Conservation (phyloP, 2,113 vertebrate species). For the Ciconia boyciana region DNA sequence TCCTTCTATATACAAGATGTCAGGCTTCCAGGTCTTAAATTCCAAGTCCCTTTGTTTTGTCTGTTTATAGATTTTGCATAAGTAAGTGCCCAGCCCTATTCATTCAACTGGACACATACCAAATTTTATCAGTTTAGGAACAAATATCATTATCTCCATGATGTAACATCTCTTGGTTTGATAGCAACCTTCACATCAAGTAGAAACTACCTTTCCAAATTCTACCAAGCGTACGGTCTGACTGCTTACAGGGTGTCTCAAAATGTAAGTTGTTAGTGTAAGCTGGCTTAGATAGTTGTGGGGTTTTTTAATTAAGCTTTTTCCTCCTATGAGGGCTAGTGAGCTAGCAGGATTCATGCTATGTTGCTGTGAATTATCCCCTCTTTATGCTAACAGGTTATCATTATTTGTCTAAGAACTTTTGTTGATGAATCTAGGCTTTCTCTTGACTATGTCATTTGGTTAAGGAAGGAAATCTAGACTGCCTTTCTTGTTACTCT, state of each 20-base stretch:
- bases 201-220: background rate
- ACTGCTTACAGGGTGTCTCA: background rate
- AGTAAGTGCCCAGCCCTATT: background rate
- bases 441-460: background rate
- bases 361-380: background rate
- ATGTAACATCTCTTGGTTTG: background rate
- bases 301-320: background rate
- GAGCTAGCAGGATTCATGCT: background rate
- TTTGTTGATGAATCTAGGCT: background rate
- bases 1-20: background rate
- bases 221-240: background rate
- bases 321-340: background rate
- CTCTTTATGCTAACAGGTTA: background rate
- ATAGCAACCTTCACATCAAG: background rate
- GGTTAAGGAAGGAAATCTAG: background rate
- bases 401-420: background rate
- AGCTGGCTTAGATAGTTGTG: background rate
- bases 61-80: background rate
- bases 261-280: background rate
- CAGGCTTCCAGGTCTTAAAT: background rate
- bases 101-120: background rate
- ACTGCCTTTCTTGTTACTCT: background rate
- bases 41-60: background rate
- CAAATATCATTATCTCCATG: background rate
- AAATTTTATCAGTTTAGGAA: background rate